These are phyloP conservation scores for Drosophila dunni DNA, from an alignment of 1,140 invertebrate genomes.

Conservation along the genomic window DNA sequence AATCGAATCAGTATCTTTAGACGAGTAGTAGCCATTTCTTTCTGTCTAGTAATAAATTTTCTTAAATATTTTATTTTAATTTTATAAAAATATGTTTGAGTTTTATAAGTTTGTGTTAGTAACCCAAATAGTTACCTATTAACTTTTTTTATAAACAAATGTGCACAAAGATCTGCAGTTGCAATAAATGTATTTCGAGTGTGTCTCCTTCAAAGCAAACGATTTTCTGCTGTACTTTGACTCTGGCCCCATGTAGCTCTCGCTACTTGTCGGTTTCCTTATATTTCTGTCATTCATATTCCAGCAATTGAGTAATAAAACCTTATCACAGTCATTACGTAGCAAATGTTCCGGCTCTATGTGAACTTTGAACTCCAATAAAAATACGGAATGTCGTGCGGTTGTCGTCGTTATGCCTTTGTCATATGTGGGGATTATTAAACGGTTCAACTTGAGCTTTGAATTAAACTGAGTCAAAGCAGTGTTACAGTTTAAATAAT, in stretches of 20 bases:
- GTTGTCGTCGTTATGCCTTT: background rate
- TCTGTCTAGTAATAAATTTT: no score
- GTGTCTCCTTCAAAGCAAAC: background rate
- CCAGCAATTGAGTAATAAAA: conserved; percentile 23
- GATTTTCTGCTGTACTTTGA: conserved; percentile 21
- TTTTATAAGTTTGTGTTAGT: no score
- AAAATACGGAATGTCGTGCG: conserved; percentile 19
- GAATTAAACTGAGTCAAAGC: background rate
- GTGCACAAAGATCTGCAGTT: background rate
- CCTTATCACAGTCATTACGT: conserved; percentile 48
- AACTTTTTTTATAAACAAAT: no score
- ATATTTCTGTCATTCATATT: conserved; percentile 15
- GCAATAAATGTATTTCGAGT: background rate
- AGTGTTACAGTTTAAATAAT: background rate
- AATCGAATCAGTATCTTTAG: no score
- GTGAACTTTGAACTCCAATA: conserved; percentile 32
- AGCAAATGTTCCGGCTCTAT: conserved; percentile 19
- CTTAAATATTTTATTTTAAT: no score
- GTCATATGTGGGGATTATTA: background rate
- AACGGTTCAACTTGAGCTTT: conserved; percentile 18
- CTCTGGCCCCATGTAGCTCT: background rate
- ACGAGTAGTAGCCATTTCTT: no score
- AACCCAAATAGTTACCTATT: no score
- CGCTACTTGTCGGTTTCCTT: background rate
- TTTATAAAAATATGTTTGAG: no score